phyloP scores from a whole-genome alignment of 2,113 vertebrate genomes.

The Hypocryptadius cinnamomeus region DNA sequence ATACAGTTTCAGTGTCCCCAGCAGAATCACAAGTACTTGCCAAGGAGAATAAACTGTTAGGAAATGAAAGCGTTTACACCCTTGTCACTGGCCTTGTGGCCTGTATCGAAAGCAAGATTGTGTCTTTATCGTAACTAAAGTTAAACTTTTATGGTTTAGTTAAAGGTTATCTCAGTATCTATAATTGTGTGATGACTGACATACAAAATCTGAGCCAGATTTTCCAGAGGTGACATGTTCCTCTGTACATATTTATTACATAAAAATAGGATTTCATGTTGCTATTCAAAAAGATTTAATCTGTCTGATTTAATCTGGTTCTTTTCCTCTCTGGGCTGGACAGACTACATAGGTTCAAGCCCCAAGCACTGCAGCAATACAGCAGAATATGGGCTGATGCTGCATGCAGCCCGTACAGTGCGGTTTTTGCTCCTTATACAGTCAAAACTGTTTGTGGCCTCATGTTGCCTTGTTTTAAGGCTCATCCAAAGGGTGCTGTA shows the following conservation, averaged over 20 bases:
- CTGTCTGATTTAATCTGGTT: neutral
- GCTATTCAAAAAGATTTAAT: neutral
- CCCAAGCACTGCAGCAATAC: neutral
- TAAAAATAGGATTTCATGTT: neutral
- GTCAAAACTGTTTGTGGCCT: neutral
- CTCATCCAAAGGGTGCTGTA: neutral
- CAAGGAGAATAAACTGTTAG: neutral
- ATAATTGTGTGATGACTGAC: neutral
- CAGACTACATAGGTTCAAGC: neutral
- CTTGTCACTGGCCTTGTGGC: neutral
- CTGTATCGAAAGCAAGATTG: neutral
- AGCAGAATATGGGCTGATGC: neutral
- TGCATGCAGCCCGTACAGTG: neutral
- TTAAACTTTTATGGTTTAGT: neutral
- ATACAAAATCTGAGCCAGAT: neutral
- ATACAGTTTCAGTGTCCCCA: neutral
- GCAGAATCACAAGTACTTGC: neutral
- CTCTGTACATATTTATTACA: neutral
- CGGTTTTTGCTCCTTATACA: neutral
- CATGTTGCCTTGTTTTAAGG: neutral
- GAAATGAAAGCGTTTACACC: neutral
- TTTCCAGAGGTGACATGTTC: neutral
- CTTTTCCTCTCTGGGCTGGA: neutral
- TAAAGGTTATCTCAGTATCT: neutral
- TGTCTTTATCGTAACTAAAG: neutral